phyloP scores from a whole-genome alignment of 2,797 vertebrate genomes.

The Phalanger gymnotis region DNA sequence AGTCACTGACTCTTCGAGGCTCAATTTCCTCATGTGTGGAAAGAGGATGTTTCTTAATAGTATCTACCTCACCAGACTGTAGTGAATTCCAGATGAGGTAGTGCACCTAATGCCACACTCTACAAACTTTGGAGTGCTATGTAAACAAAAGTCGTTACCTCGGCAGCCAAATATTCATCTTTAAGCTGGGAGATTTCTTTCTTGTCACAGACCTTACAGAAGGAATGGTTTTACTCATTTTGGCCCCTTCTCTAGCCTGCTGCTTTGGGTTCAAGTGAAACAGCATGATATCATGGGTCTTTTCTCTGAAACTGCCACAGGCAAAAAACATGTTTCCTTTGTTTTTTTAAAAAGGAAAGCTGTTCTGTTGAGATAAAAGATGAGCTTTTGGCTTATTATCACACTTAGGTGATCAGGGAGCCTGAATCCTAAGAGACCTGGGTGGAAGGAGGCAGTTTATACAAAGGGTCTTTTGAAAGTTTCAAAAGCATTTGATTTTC shows the following conservation, averaged over 20 bases:
- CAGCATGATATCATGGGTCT: not conserved
- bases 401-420: not conserved
- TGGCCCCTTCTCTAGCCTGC: slow-evolving; percentile 8
- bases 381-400: slow-evolving; percentile 12
- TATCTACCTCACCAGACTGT: not conserved
- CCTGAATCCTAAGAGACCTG: not conserved
- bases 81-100: not conserved
- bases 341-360: not conserved
- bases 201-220: not conserved
- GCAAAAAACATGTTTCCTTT: not conserved
- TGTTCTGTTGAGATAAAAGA: not conserved
- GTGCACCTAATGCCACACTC: not conserved
- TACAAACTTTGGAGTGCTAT: not conserved
- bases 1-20: not conserved
- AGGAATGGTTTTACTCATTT: slow-evolving; percentile 13
- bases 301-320: not conserved
- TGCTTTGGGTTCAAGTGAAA: not conserved
- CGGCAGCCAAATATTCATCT: not conserved
- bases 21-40: not conserved
- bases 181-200: not conserved
- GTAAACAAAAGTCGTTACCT: not conserved
- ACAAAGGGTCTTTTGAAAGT: slow-evolving; percentile 2
- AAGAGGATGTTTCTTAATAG: not conserved
- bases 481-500: slow-evolving; percentile 24
- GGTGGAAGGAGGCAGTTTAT: slow-evolving; percentile 4